A percentile compares a stretch with the other conserved stretches of the same genome.
Evolutionary conservation across 1,140 invertebrate genomes (phyloP).

Genomic region (Trinorchestia longiramus): DNA sequence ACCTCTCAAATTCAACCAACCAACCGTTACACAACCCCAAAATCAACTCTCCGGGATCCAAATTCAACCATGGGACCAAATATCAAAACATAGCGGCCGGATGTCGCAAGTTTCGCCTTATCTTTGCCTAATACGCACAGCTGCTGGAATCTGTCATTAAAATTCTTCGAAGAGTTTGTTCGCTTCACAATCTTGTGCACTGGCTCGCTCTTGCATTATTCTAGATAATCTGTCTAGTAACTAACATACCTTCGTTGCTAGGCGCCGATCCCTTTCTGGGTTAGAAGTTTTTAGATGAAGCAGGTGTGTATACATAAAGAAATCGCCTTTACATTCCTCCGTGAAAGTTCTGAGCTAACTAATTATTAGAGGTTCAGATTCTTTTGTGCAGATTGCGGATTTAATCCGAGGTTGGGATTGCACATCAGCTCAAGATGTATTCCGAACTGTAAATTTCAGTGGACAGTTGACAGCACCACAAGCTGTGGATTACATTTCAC

Average conservation of each 20-base stretch:
- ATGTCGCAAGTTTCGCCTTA: background rate
- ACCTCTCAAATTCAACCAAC: background rate
- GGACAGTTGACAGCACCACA: background rate
- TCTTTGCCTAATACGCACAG: background rate
- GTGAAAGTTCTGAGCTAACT: background rate
- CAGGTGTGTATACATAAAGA: background rate
- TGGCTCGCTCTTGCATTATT: background rate
- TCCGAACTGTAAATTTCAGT: background rate
- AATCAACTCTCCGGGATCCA: background rate
- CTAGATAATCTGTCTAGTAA: background rate
- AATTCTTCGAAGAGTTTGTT: constrained; percentile 33
- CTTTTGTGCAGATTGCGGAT: background rate
- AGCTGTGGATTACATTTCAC: background rate
- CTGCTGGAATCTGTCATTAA: constrained; percentile 21
- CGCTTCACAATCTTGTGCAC: background rate
- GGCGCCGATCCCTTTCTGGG: background rate
- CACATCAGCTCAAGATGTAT: background rate
- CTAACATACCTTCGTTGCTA: background rate
- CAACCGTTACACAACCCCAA: background rate
- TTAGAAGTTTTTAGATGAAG: background rate
- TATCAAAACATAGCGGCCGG: background rate
- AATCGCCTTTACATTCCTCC: background rate
- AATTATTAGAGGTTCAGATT: background rate
- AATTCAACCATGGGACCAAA: background rate
- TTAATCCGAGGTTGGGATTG: background rate